Conservation (phyloP, 2,888 invertebrate species). For the Lasioglossum lativentre region DNA sequence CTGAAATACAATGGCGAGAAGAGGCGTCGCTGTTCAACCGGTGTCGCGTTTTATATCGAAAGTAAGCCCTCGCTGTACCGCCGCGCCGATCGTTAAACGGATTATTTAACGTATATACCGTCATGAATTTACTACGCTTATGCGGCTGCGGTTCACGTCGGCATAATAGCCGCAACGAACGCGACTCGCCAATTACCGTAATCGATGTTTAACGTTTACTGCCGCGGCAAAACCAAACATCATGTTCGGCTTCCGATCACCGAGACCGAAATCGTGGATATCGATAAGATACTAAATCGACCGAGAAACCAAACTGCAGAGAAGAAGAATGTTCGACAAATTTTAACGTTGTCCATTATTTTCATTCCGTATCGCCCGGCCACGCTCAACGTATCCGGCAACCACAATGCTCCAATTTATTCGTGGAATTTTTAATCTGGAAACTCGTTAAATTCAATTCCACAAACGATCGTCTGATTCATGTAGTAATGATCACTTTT, state of each 20-base stretch:
- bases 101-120: conserved; percentile 76
- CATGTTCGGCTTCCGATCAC: conserved; percentile 27
- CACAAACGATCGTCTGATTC: neutral
- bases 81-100: conserved; percentile 68
- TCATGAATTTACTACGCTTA: conserved; percentile 74
- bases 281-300: conserved; percentile 28
- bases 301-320: neutral
- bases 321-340: neutral
- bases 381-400: neutral
- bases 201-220: conserved; percentile 79
- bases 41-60: conserved; percentile 46
- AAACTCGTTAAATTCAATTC: neutral
- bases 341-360: neutral
- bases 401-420: neutral
- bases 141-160: conserved; percentile 65
- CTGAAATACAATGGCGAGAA: neutral
- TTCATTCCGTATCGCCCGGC: neutral
- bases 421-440: neutral
- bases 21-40: conserved; percentile 11
- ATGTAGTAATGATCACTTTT: neutral
- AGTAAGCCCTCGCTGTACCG: conserved; percentile 34
- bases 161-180: conserved; percentile 66
- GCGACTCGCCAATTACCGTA: conserved; percentile 77
- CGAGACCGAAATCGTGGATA: conserved; percentile 25
- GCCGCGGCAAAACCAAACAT: conserved; percentile 64